Percentiles rank a stretch among this genome's conserved stretches.
These are phyloP conservation scores for Periophthalmodon schlosseri DNA, from an alignment of 2,113 vertebrate genomes.

Conservation along the genomic window DNA sequence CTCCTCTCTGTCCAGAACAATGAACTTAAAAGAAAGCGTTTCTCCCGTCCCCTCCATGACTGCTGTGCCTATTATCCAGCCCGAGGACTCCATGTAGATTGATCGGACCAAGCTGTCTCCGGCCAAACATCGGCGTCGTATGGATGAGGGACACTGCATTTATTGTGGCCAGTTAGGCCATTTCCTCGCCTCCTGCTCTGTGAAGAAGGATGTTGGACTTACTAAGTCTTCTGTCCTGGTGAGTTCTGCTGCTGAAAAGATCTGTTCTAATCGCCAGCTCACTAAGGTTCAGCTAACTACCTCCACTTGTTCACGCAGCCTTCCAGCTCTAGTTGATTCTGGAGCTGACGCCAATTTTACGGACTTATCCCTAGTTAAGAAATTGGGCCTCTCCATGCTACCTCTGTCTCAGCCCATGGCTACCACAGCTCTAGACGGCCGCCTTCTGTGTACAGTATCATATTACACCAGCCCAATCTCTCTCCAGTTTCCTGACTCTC, in stretches of 20 bases:
- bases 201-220: not conserved
- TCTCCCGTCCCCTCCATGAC: not conserved
- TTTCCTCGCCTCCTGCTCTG: not conserved
- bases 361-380: not conserved
- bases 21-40: not conserved
- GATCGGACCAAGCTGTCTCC: not conserved
- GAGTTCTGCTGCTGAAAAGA: no score
- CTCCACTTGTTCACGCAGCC: not conserved
- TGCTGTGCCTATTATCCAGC: not conserved
- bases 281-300: no score
- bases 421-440: not conserved
- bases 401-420: not conserved
- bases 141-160: not conserved
- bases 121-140: not conserved
- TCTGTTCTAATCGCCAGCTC: no score
- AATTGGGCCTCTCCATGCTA: not conserved
- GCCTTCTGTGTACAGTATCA: not conserved
- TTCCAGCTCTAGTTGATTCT: no score
- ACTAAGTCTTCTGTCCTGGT: not conserved
- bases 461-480: not conserved
- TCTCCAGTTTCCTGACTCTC: not conserved
- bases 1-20: not conserved
- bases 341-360: not conserved
- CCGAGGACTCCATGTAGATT: not conserved
- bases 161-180: not conserved